phyloP scores from a whole-genome alignment of 2,113 vertebrate species.

The Pandion haliaetus region DNA sequence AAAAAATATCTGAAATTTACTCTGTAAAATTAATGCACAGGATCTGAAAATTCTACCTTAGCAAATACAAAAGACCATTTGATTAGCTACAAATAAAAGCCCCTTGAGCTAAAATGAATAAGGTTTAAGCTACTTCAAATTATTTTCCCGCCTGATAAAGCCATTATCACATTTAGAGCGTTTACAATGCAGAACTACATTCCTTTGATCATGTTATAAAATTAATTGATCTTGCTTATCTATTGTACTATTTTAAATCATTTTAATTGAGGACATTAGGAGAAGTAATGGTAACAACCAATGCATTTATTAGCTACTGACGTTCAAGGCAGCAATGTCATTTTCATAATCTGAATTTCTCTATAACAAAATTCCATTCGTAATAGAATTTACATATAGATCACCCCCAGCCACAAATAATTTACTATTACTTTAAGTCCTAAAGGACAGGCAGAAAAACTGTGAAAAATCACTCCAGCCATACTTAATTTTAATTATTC shows the following conservation, averaged over 20 bases:
- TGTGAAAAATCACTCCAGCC: conserved; percentile 85
- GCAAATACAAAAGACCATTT: conserved; percentile 71
- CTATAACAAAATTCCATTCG: conserved; percentile 81
- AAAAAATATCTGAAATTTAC: conserved; percentile 54
- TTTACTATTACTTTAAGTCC: conserved; percentile 87
- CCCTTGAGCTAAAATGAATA: conserved; percentile 75
- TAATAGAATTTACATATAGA: conserved; percentile 89
- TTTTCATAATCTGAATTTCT: conserved; percentile 86
- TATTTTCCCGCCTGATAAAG: conserved; percentile 77
- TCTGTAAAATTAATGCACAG: conserved; percentile 68
- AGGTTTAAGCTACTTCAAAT: conserved; percentile 73
- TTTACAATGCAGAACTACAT: conserved; percentile 78
- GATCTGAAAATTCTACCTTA: conserved; percentile 70
- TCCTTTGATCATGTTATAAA: conserved; percentile 86
- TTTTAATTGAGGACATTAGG: conserved; percentile 88
- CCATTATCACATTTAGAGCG: conserved; percentile 76
- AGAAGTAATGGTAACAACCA: conserved; percentile 86
- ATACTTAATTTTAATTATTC: conserved; percentile 97
- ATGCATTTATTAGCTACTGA: conserved; percentile 79
- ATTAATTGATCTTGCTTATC: conserved; percentile 88
- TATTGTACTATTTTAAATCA: conserved; percentile 90
- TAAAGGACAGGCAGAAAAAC: conserved; percentile 80
- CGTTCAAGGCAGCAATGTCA: conserved; percentile 71
- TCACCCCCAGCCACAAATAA: conserved; percentile 86
- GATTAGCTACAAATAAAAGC: conserved; percentile 76